Evolutionary conservation across 2,113 vertebrate genomes (phyloP).

Genomic region (Lepus europaeus): DNA sequence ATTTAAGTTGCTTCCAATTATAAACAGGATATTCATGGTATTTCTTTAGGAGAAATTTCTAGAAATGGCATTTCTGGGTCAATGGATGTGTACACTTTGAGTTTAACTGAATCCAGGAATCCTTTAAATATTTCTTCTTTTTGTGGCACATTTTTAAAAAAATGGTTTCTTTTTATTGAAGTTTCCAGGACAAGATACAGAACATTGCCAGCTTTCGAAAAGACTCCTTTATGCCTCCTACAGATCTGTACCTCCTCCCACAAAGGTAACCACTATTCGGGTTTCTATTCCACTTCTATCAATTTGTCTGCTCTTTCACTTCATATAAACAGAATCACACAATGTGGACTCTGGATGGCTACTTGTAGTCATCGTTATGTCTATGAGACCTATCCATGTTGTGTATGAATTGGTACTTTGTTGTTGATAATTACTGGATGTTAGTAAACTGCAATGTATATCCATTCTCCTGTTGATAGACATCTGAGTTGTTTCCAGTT

Average conservation of each 20-base stretch:
- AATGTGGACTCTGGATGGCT: neutral
- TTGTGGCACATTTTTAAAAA: neutral
- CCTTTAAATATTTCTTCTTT: neutral
- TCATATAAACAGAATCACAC: neutral
- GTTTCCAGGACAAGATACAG: neutral
- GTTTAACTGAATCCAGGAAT: neutral
- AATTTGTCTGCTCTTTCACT: neutral
- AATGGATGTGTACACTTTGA: neutral
- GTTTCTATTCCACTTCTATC: neutral
- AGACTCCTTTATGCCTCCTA: neutral
- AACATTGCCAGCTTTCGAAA: neutral
- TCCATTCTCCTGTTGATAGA: neutral
- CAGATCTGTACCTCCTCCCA: neutral
- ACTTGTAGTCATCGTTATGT: neutral
- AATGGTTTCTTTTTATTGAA: neutral
- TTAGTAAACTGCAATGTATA: neutral
- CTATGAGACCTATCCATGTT: neutral
- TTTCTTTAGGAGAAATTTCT: slow-evolving; percentile 44
- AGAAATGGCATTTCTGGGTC: neutral
- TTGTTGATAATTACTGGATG: neutral
- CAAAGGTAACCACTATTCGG: neutral
- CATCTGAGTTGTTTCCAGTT: neutral
- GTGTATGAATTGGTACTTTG: neutral
- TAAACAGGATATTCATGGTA: neutral
- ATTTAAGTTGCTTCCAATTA: neutral